Percentiles rank a stretch among this genome's conserved stretches.
These are phyloP conservation scores for Orbicella faveolata DNA, from an alignment of 64 coral and sea anemone species.

Conservation along the genomic window DNA sequence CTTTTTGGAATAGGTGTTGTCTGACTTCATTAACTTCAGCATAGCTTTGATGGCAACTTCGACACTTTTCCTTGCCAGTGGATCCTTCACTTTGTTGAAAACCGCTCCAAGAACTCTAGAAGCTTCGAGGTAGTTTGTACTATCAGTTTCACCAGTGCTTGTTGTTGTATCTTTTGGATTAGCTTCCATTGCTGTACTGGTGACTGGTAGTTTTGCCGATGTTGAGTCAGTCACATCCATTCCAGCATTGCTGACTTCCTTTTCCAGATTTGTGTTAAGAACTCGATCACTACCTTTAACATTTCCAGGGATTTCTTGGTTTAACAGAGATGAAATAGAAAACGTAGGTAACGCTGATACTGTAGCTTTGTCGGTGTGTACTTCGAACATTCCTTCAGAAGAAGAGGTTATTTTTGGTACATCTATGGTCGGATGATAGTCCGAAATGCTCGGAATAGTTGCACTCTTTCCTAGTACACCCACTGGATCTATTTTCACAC, in stretches of 20 bases:
- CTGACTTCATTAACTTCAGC: slow-evolving; percentile 65
- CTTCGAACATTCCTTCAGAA: background rate
- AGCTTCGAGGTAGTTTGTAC: slow-evolving; percentile 57
- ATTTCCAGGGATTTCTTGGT: slow-evolving; percentile 33
- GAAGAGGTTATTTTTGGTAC: background rate
- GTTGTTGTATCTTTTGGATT: background rate
- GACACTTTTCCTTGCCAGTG: slow-evolving; percentile 85
- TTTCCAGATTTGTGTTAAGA: background rate
- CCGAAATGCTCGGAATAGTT: slow-evolving; percentile 35
- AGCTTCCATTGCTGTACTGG: background rate
- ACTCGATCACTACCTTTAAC: background rate
- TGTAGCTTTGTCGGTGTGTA: slow-evolving; percentile 32
- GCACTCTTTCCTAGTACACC: slow-evolving; percentile 11
- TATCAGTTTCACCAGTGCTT: slow-evolving; percentile 9
- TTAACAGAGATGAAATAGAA: slow-evolving; percentile 55
- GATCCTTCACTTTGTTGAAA: slow-evolving; percentile 89
- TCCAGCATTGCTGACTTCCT: slow-evolving; percentile 4
- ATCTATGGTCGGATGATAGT: slow-evolving; percentile 49
- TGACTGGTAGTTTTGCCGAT: background rate
- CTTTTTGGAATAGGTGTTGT: slow-evolving; percentile 38
- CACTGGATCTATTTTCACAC: background rate
- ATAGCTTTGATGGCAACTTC: slow-evolving; percentile 93
- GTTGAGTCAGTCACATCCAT: slow-evolving; percentile 26
- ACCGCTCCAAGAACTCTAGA: slow-evolving; percentile 85
- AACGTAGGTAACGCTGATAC: slow-evolving; percentile 35